Percentiles rank a stretch among this genome's conserved stretches.
phyloP scores from a whole-genome alignment of 2,113 vertebrate genomes.

The Lycaon pictus region DNA sequence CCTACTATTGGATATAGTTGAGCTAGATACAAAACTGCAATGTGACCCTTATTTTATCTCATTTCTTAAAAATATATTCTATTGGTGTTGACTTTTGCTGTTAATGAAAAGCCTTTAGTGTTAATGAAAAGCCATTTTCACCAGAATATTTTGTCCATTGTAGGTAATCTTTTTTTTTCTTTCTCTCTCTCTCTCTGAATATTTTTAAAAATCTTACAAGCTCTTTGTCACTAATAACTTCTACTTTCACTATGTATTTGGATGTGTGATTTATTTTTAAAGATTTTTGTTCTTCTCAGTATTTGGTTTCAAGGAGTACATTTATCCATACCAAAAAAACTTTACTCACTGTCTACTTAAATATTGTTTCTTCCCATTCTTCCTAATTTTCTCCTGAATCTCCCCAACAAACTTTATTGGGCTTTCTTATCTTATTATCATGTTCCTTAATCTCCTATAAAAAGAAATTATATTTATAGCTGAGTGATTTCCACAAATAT shows the following conservation, averaged over 20 bases:
- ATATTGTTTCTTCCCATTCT: neutral
- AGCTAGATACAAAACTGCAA: neutral
- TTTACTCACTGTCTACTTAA: neutral
- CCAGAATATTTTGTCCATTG: neutral
- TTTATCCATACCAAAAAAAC: neutral
- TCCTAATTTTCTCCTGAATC: neutral
- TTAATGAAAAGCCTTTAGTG: neutral
- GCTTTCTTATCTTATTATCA: neutral
- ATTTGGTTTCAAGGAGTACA: neutral
- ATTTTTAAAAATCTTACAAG: conserved; percentile 25
- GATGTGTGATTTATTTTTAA: neutral
- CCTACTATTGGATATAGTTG: neutral
- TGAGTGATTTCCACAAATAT: neutral
- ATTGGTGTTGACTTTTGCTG: neutral
- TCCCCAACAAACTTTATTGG: neutral
- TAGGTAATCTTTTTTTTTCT: neutral
- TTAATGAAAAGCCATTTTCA: neutral
- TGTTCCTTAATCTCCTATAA: neutral
- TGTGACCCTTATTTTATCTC: neutral
- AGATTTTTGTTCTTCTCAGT: neutral
- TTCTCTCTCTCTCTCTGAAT: neutral
- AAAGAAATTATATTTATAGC: neutral
- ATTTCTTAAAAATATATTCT: neutral
- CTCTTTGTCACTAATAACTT: neutral
- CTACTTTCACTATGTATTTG: neutral